Evolutionary conservation across 2,797 vertebrate species (phyloP), one percentile per base, ranked within the genome.

Genomic region (Parambassis ranga): DNA sequence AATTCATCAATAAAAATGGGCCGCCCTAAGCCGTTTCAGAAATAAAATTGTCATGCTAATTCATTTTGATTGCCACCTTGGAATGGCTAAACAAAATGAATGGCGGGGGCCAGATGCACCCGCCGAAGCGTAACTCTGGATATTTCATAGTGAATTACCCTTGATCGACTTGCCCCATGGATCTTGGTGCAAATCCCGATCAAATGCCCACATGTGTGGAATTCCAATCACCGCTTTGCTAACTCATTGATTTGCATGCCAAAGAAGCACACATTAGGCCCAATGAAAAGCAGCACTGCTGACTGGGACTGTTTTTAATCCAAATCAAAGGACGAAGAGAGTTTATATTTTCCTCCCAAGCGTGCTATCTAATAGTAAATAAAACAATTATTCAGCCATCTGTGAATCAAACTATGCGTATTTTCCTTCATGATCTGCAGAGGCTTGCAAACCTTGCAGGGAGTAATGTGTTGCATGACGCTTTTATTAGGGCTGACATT

Each of bases 1-100:
- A 92, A 91, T 88, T 90, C 81, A 89, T 86, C 83, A 88, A 90
- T 88, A 82, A 85, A 84, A 87, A 71, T 77, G 71, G 79, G 82
- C 83, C 55, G 47, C 72, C 73, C 68, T 69, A 81, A 90, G 86
- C 81, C 87, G 87, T 90, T 90, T 90, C 83, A 91, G 87, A 92
- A 92, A 94, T 92, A 90, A 90, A 92, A 94, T 93, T 92, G 93
- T 93, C 92, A 93, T 90, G 91, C 90, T 94, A 93, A 94, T 93
- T 91, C 86, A 90, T 90, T 93, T 90, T 92, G 92, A 94, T 93
- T 90, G 90, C 85, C 87, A 90, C 87, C 89, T 91, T 89, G 89
- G 85, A 90, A 85, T 71, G 83, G 89, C 91, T 91, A 90, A 93
- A 92, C 91, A 92, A 93, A 93, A 92, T 90, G 88, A 90, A 92